Conservation (phyloP, 53 echinoderm and acorn worm species). For the Holothuria scabra region DNA sequence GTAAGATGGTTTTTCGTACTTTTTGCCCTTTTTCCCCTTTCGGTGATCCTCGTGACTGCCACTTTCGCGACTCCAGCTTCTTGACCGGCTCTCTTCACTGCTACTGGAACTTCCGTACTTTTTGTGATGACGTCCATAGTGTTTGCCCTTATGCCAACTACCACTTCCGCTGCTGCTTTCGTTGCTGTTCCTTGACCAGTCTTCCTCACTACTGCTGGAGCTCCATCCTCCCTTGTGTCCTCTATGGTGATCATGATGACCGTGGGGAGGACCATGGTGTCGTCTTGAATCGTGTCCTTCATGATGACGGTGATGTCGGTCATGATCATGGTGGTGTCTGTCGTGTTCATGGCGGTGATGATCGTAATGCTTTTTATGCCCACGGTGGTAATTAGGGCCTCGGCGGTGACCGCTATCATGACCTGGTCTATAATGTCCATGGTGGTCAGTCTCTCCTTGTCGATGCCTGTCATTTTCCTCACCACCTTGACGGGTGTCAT, state of each 20-base stretch:
- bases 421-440: neutral
- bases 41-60: neutral
- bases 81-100: neutral
- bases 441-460: too few species aligned
- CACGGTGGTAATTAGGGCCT: neutral
- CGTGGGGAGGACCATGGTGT: neutral
- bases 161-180: neutral
- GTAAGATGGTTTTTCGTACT: constrained; percentile 47
- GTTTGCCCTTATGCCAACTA: neutral
- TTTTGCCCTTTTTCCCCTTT: neutral
- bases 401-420: neutral
- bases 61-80: neutral
- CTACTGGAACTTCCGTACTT: neutral
- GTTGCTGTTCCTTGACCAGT: neutral
- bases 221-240: neutral
- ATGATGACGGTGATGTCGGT: neutral
- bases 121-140: neutral
- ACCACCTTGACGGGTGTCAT: too few species aligned
- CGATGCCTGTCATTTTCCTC: too few species aligned
- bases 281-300: neutral
- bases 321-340: neutral
- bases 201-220: too few species aligned
- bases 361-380: neutral
- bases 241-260: neutral
- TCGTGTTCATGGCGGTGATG: neutral